Base-by-base conservation (phyloP, 2,888 invertebrate genomes). In the Xestia ashworthii region DNA sequence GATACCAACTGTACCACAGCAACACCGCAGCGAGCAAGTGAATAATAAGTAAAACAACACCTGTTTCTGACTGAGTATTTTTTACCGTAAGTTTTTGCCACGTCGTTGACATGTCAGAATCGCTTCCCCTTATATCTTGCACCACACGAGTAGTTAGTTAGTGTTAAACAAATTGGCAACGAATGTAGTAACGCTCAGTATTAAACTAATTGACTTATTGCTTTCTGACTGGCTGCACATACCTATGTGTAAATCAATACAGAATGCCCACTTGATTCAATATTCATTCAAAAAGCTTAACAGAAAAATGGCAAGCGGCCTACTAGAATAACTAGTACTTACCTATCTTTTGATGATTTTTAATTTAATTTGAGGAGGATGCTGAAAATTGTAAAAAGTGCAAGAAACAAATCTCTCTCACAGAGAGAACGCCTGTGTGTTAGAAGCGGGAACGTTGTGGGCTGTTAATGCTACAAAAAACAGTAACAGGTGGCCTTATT, bases 191-290 rank as follows among this genome's bases (percentile, higher is more conserved):
- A 92, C 84, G 85, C 44, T 79, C 77, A 62, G 81, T 81, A 78
- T 83, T 87, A 88, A 85, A 89, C 89, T 91, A 92, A 94, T 94
- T 93, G 93, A 93, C 91, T 91, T 91, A 92, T 91, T 89, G 89
- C 81, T 81, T 82, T 78, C 84, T 58, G 81, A 69, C 76, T 73
- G 80, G 73, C 81, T 78, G 62, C 69, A 22, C 44, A 62, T 9
- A n/a, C 11, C 32, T 62, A 4, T 46, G n/a, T 48, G 53, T 44
- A 68, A 19, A 60, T 53, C 32, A 5, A n/a, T 62, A 50, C 83
- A 85, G 82, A 82, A 85, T 74, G n/a, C 11, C 48, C 72, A 84
- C n/a, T 81, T 41, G 41, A 50, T 38, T 32, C 53, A 46, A 71
- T 9, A 55, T 0, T 14, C 14, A 22, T 14, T 3, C 4, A 1